Base-by-base conservation (phyloP, 1,140 invertebrate species). In the Paramacrobiotus metropolitanus region DNA sequence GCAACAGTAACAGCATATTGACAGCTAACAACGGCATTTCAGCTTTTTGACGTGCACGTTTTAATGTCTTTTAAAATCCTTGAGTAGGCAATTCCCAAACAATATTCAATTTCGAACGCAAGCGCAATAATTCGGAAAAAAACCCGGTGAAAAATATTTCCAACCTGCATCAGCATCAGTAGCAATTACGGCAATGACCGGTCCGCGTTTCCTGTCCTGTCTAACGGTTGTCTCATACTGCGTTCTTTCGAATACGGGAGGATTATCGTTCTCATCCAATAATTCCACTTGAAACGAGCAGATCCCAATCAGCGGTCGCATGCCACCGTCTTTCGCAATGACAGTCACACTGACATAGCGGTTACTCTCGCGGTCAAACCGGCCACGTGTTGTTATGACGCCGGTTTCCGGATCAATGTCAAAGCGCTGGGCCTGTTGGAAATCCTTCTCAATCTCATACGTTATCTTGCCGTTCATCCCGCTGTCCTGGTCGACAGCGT, bases 201-300 rank as follows among this genome's bases (percentile, higher is more conserved):
- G 48, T 9, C 48, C 48, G 4, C 24, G 15, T 24, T 55, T 55
- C 15, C 48, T 15, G 48, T 55, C 48, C 21, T 55, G 48, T 55
- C 48, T 15, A 21, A 55, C 48, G 4, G 48, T 55, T 21, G 48
- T 55, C 24, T 55, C 48, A 24, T 55, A 55, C 48, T 55, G 48
- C 4, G 48, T 55, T 77, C 89, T 78, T 75, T 92, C 88, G 73
- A 93, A 93, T 28, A 93, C 74, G 1, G 88, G 89, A 20, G 87
- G 87, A 73, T 91, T 92, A 70, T 91, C 89, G 68, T 94, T 93
- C 1, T 90, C 86, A 71, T 93, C 89, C 1, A 87, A 89, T 31
- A 94, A 92, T 77, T 94, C 89, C 31, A 94, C 89, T 2, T 88
- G 92, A 69, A 94, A 93, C 0, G 87, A 91, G 70, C 89, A 93